Evolutionary conservation across 2,797 vertebrate genomes (phyloP).

Genomic region (Gadopsis marmoratus): DNA sequence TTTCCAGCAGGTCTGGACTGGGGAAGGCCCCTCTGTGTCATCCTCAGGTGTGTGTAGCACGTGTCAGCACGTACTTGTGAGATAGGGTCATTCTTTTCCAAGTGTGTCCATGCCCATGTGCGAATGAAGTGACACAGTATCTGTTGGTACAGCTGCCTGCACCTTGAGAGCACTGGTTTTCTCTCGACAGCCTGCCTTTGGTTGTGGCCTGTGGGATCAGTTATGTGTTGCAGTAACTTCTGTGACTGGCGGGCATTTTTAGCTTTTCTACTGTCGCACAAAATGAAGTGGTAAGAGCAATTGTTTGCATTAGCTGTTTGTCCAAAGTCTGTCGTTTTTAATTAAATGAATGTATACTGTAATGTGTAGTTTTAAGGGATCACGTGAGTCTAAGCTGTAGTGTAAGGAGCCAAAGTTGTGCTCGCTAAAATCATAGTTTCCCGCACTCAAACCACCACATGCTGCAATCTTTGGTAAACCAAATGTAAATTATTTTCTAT

Average conservation of each 20-base stretch:
- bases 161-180: not conserved
- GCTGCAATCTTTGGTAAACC: slow-evolving; percentile 33
- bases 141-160: slow-evolving; percentile 39
- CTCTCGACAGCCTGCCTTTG: not conserved
- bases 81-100: slow-evolving; percentile 16
- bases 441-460: not conserved
- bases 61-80: slow-evolving; percentile 10
- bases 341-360: not conserved
- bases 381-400: not conserved
- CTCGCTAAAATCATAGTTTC: slow-evolving; percentile 24
- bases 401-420: not conserved
- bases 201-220: not conserved
- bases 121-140: slow-evolving; percentile 41
- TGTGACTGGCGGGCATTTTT: not conserved
- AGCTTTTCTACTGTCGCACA: not conserved
- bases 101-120: slow-evolving; percentile 33
- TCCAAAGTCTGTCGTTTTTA: not conserved
- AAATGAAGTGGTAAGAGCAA: not conserved
- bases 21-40: slow-evolving; percentile 59
- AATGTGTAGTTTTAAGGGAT: not conserved
- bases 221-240: not conserved
- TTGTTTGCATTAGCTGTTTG: not conserved
- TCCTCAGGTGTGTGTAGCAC: slow-evolving; percentile 47
- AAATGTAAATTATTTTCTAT: slow-evolving; percentile 37
- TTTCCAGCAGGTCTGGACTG: slow-evolving; percentile 57